phyloP scores from a whole-genome alignment of 2,113 vertebrate species.

The Aphelocoma coerulescens region DNA sequence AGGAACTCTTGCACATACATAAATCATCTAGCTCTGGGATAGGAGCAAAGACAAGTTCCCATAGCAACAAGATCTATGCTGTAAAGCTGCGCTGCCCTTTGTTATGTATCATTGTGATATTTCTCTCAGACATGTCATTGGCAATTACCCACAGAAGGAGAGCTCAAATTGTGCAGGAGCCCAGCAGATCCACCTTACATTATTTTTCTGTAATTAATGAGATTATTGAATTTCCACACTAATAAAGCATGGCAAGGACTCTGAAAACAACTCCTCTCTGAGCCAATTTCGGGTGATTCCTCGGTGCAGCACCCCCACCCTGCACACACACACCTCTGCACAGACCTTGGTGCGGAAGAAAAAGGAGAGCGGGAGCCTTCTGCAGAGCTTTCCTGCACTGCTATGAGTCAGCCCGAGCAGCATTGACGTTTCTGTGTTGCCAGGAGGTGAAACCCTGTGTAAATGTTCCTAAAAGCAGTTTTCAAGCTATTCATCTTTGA shows the following conservation, averaged over 20 bases:
- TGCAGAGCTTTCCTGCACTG: slow-evolving; percentile 26
- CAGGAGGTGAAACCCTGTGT: slow-evolving; percentile 64
- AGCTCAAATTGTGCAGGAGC: slow-evolving; percentile 68
- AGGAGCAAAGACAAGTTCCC: slow-evolving; percentile 72
- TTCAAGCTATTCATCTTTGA: slow-evolving; percentile 72
- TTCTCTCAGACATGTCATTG: slow-evolving; percentile 73
- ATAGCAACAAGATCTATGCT: slow-evolving; percentile 74
- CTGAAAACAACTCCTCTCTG: slow-evolving; percentile 57
- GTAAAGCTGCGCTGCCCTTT: slow-evolving; percentile 70
- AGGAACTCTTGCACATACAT: slow-evolving; percentile 72
- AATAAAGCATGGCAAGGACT: slow-evolving; percentile 63
- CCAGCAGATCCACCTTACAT: slow-evolving; percentile 68
- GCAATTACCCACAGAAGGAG: slow-evolving; percentile 73
- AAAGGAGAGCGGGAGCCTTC: not conserved
- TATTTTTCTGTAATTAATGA: slow-evolving; percentile 74
- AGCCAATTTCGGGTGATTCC: slow-evolving; percentile 38
- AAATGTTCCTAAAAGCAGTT: slow-evolving; percentile 73
- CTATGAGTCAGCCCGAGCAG: slow-evolving; percentile 46
- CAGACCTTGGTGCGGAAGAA: not conserved
- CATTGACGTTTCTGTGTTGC: slow-evolving; percentile 61
- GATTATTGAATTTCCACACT: slow-evolving; percentile 71
- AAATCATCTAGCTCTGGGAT: slow-evolving; percentile 68
- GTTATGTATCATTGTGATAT: slow-evolving; percentile 75
- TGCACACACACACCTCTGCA: slow-evolving; percentile 11
- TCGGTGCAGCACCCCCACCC: not conserved